phyloP scores from a whole-genome alignment of 2,888 invertebrate genomes.

The Steinernema scapterisci region DNA sequence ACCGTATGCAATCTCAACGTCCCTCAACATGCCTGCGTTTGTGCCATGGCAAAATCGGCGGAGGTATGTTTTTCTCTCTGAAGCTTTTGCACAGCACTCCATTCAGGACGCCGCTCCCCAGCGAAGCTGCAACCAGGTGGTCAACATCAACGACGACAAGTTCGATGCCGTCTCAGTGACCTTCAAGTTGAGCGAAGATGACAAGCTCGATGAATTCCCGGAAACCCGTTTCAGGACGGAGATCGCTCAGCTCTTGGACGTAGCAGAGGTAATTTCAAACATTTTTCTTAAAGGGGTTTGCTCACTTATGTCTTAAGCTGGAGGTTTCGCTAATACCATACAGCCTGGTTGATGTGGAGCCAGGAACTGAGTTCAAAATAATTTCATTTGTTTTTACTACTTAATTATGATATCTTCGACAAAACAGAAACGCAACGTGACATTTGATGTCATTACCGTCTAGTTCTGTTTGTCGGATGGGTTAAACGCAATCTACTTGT shows the following conservation, averaged over 20 bases:
- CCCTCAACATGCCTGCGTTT: slow-evolving; percentile 51
- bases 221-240: slow-evolving; percentile 38
- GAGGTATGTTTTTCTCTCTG: slow-evolving; percentile 41
- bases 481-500: too few relatives aligned
- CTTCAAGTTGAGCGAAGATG: slow-evolving; percentile 43
- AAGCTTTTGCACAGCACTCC: neutral
- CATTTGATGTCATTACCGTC: too few relatives aligned
- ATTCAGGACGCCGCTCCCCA: slow-evolving; percentile 48
- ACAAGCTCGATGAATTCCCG: slow-evolving; percentile 37
- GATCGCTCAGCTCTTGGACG: slow-evolving; percentile 33
- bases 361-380: too few relatives aligned
- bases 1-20: slow-evolving; percentile 47
- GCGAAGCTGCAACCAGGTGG: slow-evolving; percentile 51
- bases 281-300: too few relatives aligned
- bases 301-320: too few relatives aligned
- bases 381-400: too few relatives aligned
- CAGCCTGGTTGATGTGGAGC: too few relatives aligned
- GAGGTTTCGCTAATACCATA: too few relatives aligned
- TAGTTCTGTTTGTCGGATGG: too few relatives aligned
- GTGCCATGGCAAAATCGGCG: slow-evolving; percentile 44
- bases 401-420: too few relatives aligned
- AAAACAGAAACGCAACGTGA: too few relatives aligned
- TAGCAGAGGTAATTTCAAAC: slow-evolving; percentile 34
- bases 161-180: slow-evolving; percentile 56
- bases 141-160: slow-evolving; percentile 46